Base-by-base conservation (phyloP, 2,797 vertebrate species). In the Gymnocypris eckloni region DNA sequence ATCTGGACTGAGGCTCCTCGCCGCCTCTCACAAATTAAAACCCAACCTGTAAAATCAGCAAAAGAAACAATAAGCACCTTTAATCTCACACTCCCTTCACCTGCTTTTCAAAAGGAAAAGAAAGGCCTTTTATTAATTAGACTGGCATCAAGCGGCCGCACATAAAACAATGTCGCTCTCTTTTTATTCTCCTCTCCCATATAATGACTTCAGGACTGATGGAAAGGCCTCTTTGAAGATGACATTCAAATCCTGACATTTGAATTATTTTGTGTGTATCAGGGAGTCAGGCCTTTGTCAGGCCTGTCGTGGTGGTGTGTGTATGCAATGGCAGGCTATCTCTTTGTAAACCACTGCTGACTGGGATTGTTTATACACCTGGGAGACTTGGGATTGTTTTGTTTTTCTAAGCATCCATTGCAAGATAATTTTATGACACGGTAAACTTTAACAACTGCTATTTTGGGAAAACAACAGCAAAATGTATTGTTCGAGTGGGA, bases 171-270 rank as follows among this genome's bases (percentile, higher is more conserved):
- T 94, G 91, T 89, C 90, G 91, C 91, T 95, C 95, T 96, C 79
- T 86, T 96, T 95, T 95, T 95, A 96, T 95, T 95, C 94, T 93
- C 93, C 95, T 95, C 96, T 96, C 95, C 94, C 94, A 95, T 96
- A 96, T 97, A 97, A 98, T 98, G 97, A 97, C 96, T 97, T 94
- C 95, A 86, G 89, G 95, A 94, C 95, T 98, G 96, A 98, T 97
- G 97, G 97, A 97, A 97, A 97, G 97, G 95, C 91, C 92, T 96
- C 97, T 97, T 99, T 99, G 97, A 98, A 97, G 96, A 98, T 98
- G 97, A 98, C 97, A 99, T 99, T 99, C 97, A 98, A 97, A 99
- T 95, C 95, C 95, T 98, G 98, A 98, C 97, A 99, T 99, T 99
- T 98, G 97, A 97, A 98, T 98, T 97, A 97, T 97, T 95, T 97